Evolutionary conservation across 2,888 invertebrate genomes (phyloP), one percentile per base, ranked within the genome.

Genomic region (Malthinus seriepunctatus): DNA sequence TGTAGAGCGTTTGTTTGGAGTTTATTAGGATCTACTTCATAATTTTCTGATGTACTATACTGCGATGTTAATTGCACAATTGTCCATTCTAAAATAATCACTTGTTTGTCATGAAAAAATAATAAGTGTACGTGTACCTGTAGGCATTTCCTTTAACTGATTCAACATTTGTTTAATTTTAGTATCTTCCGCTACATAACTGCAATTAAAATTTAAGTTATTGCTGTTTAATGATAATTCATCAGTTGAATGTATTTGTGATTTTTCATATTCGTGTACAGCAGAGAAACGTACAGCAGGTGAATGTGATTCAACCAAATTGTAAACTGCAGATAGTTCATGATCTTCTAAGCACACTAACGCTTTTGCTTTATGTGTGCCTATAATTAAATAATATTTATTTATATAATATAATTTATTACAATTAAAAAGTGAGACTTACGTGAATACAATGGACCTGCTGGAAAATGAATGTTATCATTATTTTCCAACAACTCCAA

Each of bases 41-140:
- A 56, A 51, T 65, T 62, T 56, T 75, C 72, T 54, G 67, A 34
- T 12, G 65, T 47, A 63, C 69, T 72, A 63, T 65, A 70, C 7
- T 69, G 62, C 0, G 83, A 80, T 6, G 85, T 84, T 56, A 86
- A 60, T 68, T 86, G 86, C 49, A 86, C 71, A 49, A 86, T 66
- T 0, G 85, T 85, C 86, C 86, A 86, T 77, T 86, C 86, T 85
- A 75, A 79, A 59, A 65, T 44, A 12, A 32, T 44, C 5, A 9
- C 10, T 2, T 23, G 23, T 23, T 23, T 5, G 2, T 23, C 23
- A 5, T 23, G 23, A 23, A 48, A 32, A 39, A 23, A 11, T 10
- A 51, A 33, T 14, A 23, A n/a, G 38, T 47, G 50, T 33, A 48
- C 10, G 23, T 10, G 55, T 62, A 76, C 76, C 76, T 72, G 73